Percentiles rank a stretch among this genome's conserved stretches.
phyloP scores from a whole-genome alignment of 2,888 invertebrate genomes.

The Caenorhabditis japonica region DNA sequence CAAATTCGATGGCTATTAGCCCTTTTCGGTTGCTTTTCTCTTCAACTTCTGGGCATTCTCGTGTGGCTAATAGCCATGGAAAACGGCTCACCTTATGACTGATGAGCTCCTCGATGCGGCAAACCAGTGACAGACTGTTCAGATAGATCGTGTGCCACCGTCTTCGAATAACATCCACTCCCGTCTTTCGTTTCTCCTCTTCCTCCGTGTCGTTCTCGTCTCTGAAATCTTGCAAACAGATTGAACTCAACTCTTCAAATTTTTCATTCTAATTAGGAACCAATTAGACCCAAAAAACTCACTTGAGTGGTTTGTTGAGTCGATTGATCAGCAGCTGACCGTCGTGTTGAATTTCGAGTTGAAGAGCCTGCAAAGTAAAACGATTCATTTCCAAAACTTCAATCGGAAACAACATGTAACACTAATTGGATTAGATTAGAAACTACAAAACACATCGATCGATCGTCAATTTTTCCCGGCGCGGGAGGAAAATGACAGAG shows the following conservation, averaged over 20 bases:
- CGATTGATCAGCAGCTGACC: slow-evolving; percentile 63
- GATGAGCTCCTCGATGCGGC: slow-evolving; percentile 60
- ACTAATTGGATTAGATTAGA: slow-evolving; percentile 36
- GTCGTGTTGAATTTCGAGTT: slow-evolving; percentile 68
- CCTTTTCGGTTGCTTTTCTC: too few species aligned
- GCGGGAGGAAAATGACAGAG: too few species aligned
- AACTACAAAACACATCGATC: slow-evolving; percentile 5
- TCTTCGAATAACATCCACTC: slow-evolving; percentile 61
- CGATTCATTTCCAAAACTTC: too few species aligned
- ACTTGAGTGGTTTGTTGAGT: slow-evolving; percentile 55
- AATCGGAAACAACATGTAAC: not conserved
- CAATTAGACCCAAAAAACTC: slow-evolving; percentile 1
- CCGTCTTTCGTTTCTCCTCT: slow-evolving; percentile 41
- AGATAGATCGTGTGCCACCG: slow-evolving; percentile 63
- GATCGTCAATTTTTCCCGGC: slow-evolving; percentile 7
- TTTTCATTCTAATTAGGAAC: too few species aligned
- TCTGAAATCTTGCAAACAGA: slow-evolving; percentile 16
- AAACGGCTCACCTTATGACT: slow-evolving; percentile 50
- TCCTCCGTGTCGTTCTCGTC: slow-evolving; percentile 39
- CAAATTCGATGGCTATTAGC: too few species aligned
- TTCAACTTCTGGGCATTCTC: too few species aligned
- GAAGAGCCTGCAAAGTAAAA: slow-evolving; percentile 61
- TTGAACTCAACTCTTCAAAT: not conserved
- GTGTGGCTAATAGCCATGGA: too few species aligned
- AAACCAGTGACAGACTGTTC: slow-evolving; percentile 61